phyloP scores from a whole-genome alignment of 1,140 invertebrate genomes.

The Penaeus chinensis region DNA sequence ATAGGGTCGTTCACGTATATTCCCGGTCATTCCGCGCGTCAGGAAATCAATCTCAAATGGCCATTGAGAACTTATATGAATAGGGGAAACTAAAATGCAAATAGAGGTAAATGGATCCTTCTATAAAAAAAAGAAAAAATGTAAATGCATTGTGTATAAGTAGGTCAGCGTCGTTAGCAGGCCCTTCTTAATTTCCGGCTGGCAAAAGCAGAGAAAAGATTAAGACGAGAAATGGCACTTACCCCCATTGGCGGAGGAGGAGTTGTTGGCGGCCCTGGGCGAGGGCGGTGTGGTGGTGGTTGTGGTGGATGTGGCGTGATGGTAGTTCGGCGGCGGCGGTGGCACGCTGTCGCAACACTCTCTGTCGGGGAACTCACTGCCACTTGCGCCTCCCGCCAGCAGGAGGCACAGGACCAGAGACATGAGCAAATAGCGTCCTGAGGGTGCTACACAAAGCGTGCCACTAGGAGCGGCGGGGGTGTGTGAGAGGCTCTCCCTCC shows the following conservation, averaged over 20 bases:
- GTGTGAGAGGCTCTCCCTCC: neutral
- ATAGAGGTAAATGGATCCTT: too few relatives aligned
- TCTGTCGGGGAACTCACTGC: slow-evolving; percentile 62
- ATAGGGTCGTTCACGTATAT: too few relatives aligned
- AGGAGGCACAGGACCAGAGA: slow-evolving; percentile 39
- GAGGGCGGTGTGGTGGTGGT: slow-evolving; percentile 57
- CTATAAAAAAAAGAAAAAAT: too few relatives aligned
- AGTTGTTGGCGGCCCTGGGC: slow-evolving; percentile 24
- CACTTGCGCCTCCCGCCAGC: slow-evolving; percentile 40
- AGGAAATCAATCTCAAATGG: too few relatives aligned
- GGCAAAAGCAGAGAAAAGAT: too few relatives aligned
- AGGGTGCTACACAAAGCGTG: neutral
- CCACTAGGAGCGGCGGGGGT: neutral
- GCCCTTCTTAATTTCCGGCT: too few relatives aligned
- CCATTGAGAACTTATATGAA: too few relatives aligned
- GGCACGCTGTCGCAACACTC: slow-evolving; percentile 64
- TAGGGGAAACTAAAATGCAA: too few relatives aligned
- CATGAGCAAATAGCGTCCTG: neutral
- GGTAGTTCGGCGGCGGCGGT: slow-evolving; percentile 60
- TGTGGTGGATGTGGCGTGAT: slow-evolving; percentile 62
- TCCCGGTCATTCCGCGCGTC: too few relatives aligned
- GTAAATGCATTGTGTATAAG: too few relatives aligned
- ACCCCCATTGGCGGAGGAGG: slow-evolving; percentile 8
- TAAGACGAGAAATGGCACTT: slow-evolving; percentile 1
- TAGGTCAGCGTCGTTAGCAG: too few relatives aligned